A percentile compares a stretch with the other conserved stretches of the same genome.
Conservation (phyloP, 1,140 invertebrate genomes). For the Hyphantria cunea region DNA sequence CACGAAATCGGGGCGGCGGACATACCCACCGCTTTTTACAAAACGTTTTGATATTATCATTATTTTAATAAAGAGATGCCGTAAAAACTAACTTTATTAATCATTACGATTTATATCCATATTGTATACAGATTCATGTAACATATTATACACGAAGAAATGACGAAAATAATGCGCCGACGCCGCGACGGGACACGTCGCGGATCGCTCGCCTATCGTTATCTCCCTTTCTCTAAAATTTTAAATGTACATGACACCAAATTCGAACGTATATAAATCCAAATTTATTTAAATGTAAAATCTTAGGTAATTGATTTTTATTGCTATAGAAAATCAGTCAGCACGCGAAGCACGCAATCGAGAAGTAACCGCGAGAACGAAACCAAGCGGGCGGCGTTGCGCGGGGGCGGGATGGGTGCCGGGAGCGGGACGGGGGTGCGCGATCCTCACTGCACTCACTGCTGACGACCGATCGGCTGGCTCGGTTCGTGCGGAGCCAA, state of each 20-base stretch:
- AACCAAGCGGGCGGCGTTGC: conserved; percentile 78
- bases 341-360: conserved; percentile 83
- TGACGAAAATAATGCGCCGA: conserved; percentile 79
- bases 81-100: conserved; percentile 81
- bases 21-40: conserved; percentile 77
- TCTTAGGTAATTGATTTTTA: conserved; percentile 84
- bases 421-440: conserved; percentile 37
- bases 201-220: conserved; percentile 74
- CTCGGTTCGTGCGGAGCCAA: conserved; percentile 78
- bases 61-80: conserved; percentile 81
- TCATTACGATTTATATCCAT: conserved; percentile 81
- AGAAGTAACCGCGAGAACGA: conserved; percentile 82
- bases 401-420: conserved; percentile 49
- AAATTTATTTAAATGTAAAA: conserved; percentile 83
- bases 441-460: conserved; percentile 10
- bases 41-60: conserved; percentile 80
- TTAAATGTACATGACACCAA: conserved; percentile 82
- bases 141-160: conserved; percentile 81
- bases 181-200: conserved; percentile 57
- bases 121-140: conserved; percentile 82
- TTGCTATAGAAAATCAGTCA: conserved; percentile 84
- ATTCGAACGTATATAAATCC: conserved; percentile 82
- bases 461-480: conserved; percentile 44
- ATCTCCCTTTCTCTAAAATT: conserved; percentile 77
- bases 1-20: conserved; percentile 78